Evolutionary conservation across 2,888 invertebrate species (phyloP).

Genomic region (Aspidiotus rigidus): DNA sequence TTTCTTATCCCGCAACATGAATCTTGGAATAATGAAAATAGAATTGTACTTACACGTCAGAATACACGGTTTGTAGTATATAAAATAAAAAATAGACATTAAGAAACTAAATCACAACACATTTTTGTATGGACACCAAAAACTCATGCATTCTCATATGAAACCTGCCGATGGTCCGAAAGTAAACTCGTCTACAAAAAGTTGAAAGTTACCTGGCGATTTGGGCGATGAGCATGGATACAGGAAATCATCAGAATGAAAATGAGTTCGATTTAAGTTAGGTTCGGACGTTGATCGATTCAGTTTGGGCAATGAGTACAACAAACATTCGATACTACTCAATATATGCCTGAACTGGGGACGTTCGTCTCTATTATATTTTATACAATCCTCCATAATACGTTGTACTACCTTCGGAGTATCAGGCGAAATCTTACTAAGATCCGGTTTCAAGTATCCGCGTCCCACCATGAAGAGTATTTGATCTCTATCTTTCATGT

Average conservation of each 20-base stretch:
- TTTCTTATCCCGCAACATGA: no score
- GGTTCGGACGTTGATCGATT: conserved; percentile 81
- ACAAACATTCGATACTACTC: conserved; percentile 74
- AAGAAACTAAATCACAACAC: no score
- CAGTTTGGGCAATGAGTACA: conserved; percentile 83
- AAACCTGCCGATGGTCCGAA: conserved; percentile 42
- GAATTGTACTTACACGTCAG: no score
- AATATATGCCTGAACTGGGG: conserved; percentile 86
- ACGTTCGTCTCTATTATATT: conserved; percentile 73
- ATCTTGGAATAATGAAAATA: no score
- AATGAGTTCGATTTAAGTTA: conserved; percentile 68
- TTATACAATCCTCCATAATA: conserved; percentile 83
- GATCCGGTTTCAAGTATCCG: conserved; percentile 79
- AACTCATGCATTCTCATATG: conserved; percentile 8
- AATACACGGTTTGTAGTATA: no score
- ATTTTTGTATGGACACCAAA: no score
- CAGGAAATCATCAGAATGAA: conserved; percentile 69
- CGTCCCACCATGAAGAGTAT: conserved; percentile 96
- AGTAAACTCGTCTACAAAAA: conserved; percentile 42
- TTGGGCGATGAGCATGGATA: conserved; percentile 90
- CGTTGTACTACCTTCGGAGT: conserved; percentile 82
- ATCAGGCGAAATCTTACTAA: conserved; percentile 71
- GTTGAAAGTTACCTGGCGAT: conserved; percentile 85
- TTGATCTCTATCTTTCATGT: conserved; percentile 91
- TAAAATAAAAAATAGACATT: no score